Evolutionary conservation across 2,888 invertebrate genomes (phyloP).

Genomic region (Drosophila nigricruria): DNA sequence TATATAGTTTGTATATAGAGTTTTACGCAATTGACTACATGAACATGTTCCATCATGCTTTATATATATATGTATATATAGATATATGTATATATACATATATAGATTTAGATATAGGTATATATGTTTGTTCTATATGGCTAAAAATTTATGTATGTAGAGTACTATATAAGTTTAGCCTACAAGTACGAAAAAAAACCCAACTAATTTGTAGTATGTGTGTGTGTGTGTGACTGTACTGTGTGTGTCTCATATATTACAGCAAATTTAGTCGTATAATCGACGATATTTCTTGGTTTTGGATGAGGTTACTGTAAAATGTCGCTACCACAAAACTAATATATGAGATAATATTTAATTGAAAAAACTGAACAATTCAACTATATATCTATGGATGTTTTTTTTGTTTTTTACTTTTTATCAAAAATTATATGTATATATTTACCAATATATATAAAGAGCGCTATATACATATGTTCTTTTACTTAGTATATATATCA

Average conservation of each 20-base stretch:
- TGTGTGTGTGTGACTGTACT: constrained; percentile 18
- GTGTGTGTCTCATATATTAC: constrained; percentile 50
- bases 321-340: constrained; percentile 57
- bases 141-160: constrained; percentile 37
- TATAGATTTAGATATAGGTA: constrained; percentile 29
- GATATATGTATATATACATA: constrained; percentile 33
- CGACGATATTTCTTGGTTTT: constrained; percentile 18
- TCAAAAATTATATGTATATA: constrained; percentile 67
- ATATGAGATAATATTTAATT: constrained; percentile 34
- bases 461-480: constrained; percentile 54
- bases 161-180: constrained; percentile 50
- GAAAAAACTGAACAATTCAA: constrained; percentile 47
- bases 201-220: constrained; percentile 36
- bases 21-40: constrained; percentile 73
- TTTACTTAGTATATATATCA: constrained; percentile 57
- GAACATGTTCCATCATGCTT: constrained; percentile 75
- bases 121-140: constrained; percentile 42
- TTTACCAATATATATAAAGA: constrained; percentile 62
- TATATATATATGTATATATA: constrained; percentile 36
- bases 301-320: constrained; percentile 40
- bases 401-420: constrained; percentile 13
- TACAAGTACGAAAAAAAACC: constrained; percentile 57
- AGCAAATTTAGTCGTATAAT: constrained; percentile 31
- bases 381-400: constrained; percentile 41
- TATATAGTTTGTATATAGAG: constrained; percentile 39